Evolutionary conservation across 2,113 vertebrate species (phyloP).

Genomic region (Nothocercus nigrocapillus): DNA sequence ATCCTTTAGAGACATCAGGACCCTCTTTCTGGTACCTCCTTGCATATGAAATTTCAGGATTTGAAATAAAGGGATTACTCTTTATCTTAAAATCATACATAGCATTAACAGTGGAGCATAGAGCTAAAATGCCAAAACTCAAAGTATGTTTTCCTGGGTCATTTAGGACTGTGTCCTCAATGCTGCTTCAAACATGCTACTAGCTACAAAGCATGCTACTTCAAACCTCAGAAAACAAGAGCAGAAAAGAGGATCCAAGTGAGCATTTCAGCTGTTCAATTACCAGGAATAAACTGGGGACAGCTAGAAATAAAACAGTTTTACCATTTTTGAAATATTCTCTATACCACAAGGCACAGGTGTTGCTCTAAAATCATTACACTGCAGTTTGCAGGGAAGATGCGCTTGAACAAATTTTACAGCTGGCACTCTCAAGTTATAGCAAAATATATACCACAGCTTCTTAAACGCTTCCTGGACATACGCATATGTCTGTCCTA

Average conservation of each 20-base stretch:
- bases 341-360: not conserved
- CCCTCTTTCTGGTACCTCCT: not conserved
- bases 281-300: not conserved
- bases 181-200: no score
- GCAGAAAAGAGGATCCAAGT: not conserved
- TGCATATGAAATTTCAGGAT: not conserved
- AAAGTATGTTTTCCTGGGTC: not conserved
- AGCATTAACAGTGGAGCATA: not conserved
- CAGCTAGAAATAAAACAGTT: not conserved
- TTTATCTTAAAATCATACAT: not conserved
- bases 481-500: rapidly evolving
- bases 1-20: not conserved
- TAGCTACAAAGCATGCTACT: no score
- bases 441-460: not conserved
- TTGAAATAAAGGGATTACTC: not conserved
- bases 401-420: not conserved
- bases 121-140: not conserved
- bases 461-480: not conserved
- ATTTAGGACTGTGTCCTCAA: not conserved
- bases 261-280: not conserved
- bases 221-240: not conserved
- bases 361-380: not conserved
- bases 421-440: not conserved
- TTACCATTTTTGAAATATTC: not conserved
- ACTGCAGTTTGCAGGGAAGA: not conserved